Evolutionary conservation across 2,888 invertebrate genomes (phyloP).

Genomic region (Eilema griseolum): DNA sequence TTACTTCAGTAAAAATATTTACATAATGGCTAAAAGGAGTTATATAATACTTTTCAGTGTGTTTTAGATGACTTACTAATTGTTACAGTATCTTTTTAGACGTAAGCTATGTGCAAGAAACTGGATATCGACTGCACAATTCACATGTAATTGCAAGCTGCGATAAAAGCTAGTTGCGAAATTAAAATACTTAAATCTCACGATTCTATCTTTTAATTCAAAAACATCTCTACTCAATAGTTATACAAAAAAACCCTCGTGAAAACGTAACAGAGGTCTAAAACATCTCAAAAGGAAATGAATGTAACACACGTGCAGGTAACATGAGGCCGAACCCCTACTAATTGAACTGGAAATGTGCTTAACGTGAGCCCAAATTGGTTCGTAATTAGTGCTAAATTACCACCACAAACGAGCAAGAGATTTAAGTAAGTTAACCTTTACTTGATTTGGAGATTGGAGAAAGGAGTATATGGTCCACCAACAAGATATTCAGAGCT

Average conservation of each 20-base stretch:
- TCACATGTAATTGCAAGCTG: too few relatives aligned
- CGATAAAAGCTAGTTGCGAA: too few relatives aligned
- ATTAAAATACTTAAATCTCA: neutral
- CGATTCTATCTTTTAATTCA: neutral
- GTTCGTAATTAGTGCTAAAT: constrained; percentile 55
- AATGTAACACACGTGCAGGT: constrained; percentile 20
- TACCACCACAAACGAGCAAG: constrained; percentile 40
- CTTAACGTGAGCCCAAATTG: constrained; percentile 51
- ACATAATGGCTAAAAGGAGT: too few relatives aligned
- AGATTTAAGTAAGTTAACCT: constrained; percentile 19
- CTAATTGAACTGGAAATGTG: constrained; percentile 51
- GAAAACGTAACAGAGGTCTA: neutral
- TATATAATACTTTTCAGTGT: too few relatives aligned
- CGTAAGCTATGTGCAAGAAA: too few relatives aligned
- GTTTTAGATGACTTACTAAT: too few relatives aligned
- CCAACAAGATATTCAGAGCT: too few relatives aligned
- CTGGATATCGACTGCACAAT: too few relatives aligned
- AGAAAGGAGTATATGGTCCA: too few relatives aligned
- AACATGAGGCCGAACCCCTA: constrained; percentile 30
- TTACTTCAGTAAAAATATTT: too few relatives aligned
- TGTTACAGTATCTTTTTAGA: too few relatives aligned
- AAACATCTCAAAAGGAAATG: neutral
- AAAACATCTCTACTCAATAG: neutral
- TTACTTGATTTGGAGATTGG: neutral
- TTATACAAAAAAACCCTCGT: neutral